Evolutionary conservation across 2,797 vertebrate genomes (phyloP).

Genomic region (Hypotaenidia okinawae): DNA sequence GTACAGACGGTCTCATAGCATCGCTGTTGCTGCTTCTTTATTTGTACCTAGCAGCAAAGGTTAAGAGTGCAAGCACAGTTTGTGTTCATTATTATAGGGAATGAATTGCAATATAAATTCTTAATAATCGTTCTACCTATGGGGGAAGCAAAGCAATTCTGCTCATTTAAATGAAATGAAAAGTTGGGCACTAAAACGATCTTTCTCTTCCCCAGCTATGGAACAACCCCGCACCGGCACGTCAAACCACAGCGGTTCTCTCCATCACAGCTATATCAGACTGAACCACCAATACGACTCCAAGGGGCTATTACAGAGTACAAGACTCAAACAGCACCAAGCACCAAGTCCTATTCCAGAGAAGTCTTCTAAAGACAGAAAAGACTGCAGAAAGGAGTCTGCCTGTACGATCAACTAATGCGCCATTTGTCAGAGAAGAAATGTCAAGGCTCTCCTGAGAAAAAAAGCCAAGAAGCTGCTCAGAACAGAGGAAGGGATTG

Average conservation of each 20-base stretch:
- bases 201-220: neutral
- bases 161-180: constrained; percentile 38
- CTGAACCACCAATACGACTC: neutral
- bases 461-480: constrained; percentile 11
- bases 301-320: neutral
- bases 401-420: neutral
- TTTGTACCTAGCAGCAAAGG: constrained; percentile 45
- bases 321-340: neutral
- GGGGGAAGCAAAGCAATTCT: constrained; percentile 39
- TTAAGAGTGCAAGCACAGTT: constrained; percentile 33
- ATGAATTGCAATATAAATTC: constrained; percentile 64
- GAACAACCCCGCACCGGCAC: neutral
- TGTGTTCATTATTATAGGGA: constrained; percentile 56
- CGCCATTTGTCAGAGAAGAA: constrained; percentile 10
- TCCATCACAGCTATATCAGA: neutral
- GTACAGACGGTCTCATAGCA: neutral
- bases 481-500: constrained; percentile 2
- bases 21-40: neutral
- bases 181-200: neutral
- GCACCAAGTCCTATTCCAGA: neutral
- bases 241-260: neutral
- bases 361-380: neutral
- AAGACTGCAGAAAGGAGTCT: neutral
- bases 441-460: neutral
- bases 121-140: constrained; percentile 59